phyloP scores from a whole-genome alignment of 2,113 vertebrate genomes.

The Ploceus nigricollis region DNA sequence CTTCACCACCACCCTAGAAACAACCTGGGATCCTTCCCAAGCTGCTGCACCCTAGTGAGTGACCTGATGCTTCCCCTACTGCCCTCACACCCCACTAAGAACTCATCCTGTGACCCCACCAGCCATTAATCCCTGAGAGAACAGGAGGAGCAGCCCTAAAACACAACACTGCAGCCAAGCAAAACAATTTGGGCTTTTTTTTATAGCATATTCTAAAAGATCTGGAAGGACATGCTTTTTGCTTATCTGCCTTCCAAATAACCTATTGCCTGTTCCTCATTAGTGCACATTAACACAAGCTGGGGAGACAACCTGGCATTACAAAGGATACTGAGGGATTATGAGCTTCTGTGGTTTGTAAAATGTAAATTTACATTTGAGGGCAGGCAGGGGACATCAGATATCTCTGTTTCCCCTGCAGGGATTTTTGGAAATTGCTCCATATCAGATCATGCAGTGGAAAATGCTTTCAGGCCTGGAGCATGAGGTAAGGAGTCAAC shows the following conservation, averaged over 20 bases:
- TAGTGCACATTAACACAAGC: constrained; percentile 1
- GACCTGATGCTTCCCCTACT: not conserved
- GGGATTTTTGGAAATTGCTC: constrained; percentile 21
- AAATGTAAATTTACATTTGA: constrained; percentile 40
- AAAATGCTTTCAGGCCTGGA: constrained; percentile 30
- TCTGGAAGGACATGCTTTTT: not conserved
- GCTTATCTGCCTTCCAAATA: constrained; percentile 31
- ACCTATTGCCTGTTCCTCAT: constrained; percentile 12
- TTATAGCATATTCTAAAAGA: not conserved
- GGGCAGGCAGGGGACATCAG: constrained; percentile 18
- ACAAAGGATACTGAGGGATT: constrained; percentile 6
- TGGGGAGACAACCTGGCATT: constrained; percentile 11
- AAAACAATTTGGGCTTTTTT: not conserved
- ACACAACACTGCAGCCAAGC: not conserved
- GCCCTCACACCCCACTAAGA: not conserved
- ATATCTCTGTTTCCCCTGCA: constrained; percentile 13
- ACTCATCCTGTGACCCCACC: not conserved
- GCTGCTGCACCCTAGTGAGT: not conserved
- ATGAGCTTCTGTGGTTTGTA: not conserved
- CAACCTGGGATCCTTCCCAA: not conserved
- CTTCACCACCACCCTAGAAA: not conserved
- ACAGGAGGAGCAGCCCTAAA: not conserved
- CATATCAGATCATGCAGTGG: not conserved
- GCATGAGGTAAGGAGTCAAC: not conserved
- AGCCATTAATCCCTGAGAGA: not conserved